Base-by-base conservation (phyloP, 1,140 invertebrate genomes). In the Tachypleus tridentatus region DNA sequence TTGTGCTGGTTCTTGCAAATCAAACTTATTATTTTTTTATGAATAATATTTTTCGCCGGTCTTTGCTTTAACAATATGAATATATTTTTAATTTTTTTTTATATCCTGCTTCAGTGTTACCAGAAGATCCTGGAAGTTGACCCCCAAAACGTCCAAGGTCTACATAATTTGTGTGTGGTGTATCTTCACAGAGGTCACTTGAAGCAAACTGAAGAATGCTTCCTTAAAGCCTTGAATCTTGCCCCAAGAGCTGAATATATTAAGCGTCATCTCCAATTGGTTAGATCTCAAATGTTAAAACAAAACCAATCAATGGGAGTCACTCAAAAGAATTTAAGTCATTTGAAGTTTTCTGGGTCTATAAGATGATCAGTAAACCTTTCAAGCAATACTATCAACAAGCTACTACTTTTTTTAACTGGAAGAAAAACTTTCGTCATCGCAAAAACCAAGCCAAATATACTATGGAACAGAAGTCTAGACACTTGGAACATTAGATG, bases 101-200 rank as follows among this genome's bases (percentile, higher is more conserved):
- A 29, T 29, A 29, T 29, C 29, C 29, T 29, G 29, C 29, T 81
- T 5, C 82, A 93, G 86, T 95, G 92, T 75, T 97, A 97, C 77
- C 82, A 85, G 58, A 83, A 86, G 65, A 95, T 97, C 68, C 75
- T 97, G 3, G 84, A 87, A 70, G 74, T 92, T 57, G 93, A 97
- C 68, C 87, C 93, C 0, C 84, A 86, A 62, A 95, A 98, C 75
- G 88, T 93, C 59, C 93, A 97, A 79, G 94, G 91, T 4, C 78
- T 93, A 11, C 94, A 98, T 77, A 97, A 97, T 77, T 79, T 97
- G 4, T 97, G 93, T 77, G 93, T 97, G 1, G 93, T 97, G 0
- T 87, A 90, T 71, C 58, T 69, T 10, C 64, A 69, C 49, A 54
- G 58, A 11, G 64, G 64, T 29, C 60, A 69, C 51, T 64, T 67